phyloP scores from a whole-genome alignment of 2,888 invertebrate species.

The Drosophila parthenogenetica region DNA sequence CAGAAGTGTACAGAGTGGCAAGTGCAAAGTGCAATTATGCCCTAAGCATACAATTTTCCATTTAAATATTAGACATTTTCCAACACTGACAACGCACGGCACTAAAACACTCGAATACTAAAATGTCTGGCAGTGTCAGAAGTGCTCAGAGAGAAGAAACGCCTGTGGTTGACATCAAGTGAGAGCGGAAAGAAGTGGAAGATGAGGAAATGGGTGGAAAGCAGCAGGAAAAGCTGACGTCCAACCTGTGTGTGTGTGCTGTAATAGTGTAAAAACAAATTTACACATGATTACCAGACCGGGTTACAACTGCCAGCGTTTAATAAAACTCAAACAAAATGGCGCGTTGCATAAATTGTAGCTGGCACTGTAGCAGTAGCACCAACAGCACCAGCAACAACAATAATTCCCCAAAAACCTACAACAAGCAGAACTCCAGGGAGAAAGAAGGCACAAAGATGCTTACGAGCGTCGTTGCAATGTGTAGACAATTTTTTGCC shows the following conservation, averaged over 20 bases:
- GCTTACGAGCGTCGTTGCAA: conserved; percentile 24
- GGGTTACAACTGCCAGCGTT: conserved; percentile 69
- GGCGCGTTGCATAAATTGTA: conserved; percentile 80
- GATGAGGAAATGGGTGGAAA: background rate
- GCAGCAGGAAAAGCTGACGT: background rate
- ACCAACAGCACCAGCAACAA: conserved; percentile 6
- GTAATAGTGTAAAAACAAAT: conserved; percentile 75
- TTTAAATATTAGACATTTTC: conserved; percentile 74
- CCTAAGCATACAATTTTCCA: conserved; percentile 66
- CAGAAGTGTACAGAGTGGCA: conserved; percentile 4
- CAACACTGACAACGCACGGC: conserved; percentile 40
- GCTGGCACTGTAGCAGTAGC: conserved; percentile 34
- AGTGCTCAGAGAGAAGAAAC: conserved; percentile 2
- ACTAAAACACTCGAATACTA: conserved; percentile 21
- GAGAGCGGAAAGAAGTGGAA: background rate
- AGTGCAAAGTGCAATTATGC: conserved; percentile 63
- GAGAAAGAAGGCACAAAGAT: conserved; percentile 17
- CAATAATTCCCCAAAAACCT: conserved; percentile 18
- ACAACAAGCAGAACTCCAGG: conserved; percentile 3
- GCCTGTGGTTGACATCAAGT: conserved; percentile 2
- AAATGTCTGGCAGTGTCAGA: conserved; percentile 40
- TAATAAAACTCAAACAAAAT: conserved; percentile 82
- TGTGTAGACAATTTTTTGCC: conserved; percentile 50
- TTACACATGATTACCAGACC: conserved; percentile 78
- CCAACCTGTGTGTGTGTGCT: conserved; percentile 43